Percentiles rank a stretch among this genome's conserved stretches.
phyloP scores from a whole-genome alignment of 2,888 invertebrate species.

The Drosophila mercatorum region DNA sequence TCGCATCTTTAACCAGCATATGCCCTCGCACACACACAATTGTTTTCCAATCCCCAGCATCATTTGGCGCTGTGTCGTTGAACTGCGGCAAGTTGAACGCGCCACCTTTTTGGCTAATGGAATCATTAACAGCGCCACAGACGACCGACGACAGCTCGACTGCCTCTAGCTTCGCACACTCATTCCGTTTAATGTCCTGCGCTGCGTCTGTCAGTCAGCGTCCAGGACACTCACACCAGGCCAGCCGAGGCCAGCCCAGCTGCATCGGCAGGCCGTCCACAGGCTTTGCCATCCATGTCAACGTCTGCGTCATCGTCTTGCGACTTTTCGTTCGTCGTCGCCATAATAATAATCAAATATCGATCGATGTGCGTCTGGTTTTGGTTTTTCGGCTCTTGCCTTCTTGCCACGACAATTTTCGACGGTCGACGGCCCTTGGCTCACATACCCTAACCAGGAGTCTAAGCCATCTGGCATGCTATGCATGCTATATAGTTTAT shows the following conservation, averaged over 20 bases:
- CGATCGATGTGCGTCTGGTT: slow-evolving; percentile 82
- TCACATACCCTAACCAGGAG: not conserved
- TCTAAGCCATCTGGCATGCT: too few relatives aligned
- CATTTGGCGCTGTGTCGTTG: slow-evolving; percentile 57
- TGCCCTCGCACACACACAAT: slow-evolving; percentile 7
- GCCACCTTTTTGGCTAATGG: slow-evolving; percentile 72
- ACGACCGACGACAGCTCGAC: not conserved
- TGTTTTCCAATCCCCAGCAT: slow-evolving; percentile 20
- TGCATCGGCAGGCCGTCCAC: slow-evolving; percentile 14
- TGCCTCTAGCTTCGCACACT: not conserved
- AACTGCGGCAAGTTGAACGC: slow-evolving; percentile 67
- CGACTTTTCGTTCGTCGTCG: slow-evolving; percentile 42
- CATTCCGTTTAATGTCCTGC: slow-evolving; percentile 58
- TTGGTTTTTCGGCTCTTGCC: slow-evolving; percentile 53
- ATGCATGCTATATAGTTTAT: not conserved
- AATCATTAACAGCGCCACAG: slow-evolving; percentile 62
- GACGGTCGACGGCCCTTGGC: slow-evolving; percentile 41
- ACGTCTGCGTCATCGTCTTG: slow-evolving; percentile 65
- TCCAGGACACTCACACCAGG: slow-evolving; percentile 13
- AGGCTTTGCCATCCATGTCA: slow-evolving; percentile 15
- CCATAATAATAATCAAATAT: slow-evolving; percentile 82
- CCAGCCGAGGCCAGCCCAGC: not conserved
- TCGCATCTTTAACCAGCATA: slow-evolving; percentile 27
- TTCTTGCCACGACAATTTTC: slow-evolving; percentile 62
- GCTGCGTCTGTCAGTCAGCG: slow-evolving; percentile 41